Base-by-base conservation (phyloP, 2,888 invertebrate genomes). In the Periphyllus acericola region DNA sequence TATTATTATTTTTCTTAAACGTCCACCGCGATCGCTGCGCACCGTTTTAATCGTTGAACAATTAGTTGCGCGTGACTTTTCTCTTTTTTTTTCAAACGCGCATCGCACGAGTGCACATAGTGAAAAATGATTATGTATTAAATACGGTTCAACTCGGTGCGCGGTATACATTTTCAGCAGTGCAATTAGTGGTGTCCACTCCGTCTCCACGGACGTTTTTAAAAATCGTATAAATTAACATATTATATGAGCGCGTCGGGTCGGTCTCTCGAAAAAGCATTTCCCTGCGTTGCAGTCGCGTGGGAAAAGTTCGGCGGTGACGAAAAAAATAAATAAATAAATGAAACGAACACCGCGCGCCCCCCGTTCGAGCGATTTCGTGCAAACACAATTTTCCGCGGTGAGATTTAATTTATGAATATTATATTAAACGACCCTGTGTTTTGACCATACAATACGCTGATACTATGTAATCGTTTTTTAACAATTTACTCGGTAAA, bases 211-310 rank as follows among this genome's bases (percentile, higher is more conserved):
- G 40, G 4, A 4, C 25, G 46, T 46, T 75, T 46, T 32, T 83
- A 55, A 34, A 72, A 34, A 34, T 52, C 14, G 32, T 52, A 83
- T 52, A 82, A 52, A 71, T 82, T 82, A 81, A 46, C 68, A 71
- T 29, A 68, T 11, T 66, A 29, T 29, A 29, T 46, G 68, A 71
- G n/a, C n/a, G n/a, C n/a, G 21, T 46, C 40, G 21, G 11, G 46
- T 68, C 14, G 11, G 14, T 46, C 46, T 46, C 52, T 46, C 40
- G 1, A 32, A 32, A 68, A 81, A 5, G 0, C 1, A 46, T 21
- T 32, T 19, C 14, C 8, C 11, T 1, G 14, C 19, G 11, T 21
- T 34, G 19, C 19, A 25, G 11, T 32, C 21, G 9, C 29, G 11
- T 11, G 14, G n/a, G 21, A 81, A 81, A 81, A 36, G 81, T n/a